These are phyloP conservation scores for Siniperca chuatsi DNA, from an alignment of 2,113 vertebrate species.

Conservation along the genomic window DNA sequence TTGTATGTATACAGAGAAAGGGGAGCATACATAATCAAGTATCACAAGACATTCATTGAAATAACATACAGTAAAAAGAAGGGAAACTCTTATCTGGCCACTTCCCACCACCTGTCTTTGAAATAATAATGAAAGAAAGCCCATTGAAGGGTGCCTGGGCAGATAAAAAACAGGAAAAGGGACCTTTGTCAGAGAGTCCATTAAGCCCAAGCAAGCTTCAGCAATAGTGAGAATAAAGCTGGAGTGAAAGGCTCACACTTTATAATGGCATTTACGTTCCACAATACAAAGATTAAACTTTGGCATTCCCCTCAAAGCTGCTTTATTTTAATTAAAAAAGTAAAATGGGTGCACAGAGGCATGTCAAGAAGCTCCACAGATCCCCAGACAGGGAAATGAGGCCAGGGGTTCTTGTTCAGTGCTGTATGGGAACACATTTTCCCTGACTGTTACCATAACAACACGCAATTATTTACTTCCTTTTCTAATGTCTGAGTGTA, in stretches of 20 bases:
- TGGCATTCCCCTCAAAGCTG: constrained; percentile 49
- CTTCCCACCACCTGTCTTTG: constrained; percentile 50
- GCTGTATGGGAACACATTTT: constrained; percentile 69
- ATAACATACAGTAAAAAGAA: constrained; percentile 27
- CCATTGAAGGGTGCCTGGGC: constrained; percentile 33
- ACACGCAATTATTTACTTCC: constrained; percentile 85
- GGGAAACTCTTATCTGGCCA: constrained; percentile 45
- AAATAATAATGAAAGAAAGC: constrained; percentile 59
- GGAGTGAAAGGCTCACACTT: constrained; percentile 63
- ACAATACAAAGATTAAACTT: constrained; percentile 75
- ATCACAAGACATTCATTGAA: constrained; percentile 3
- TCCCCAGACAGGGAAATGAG: constrained; percentile 64
- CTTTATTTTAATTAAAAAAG: constrained; percentile 76
- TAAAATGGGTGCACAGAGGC: constrained; percentile 71
- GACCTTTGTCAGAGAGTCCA: constrained; percentile 64
- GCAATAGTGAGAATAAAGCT: constrained; percentile 52
- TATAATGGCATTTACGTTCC: constrained; percentile 65
- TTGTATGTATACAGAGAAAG: constrained; percentile 5
- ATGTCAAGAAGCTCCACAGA: constrained; percentile 67
- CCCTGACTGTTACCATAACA: constrained; percentile 80
- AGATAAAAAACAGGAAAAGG: constrained; percentile 53
- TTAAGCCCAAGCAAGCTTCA: constrained; percentile 58
- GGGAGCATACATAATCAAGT: not conserved
- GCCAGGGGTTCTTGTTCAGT: constrained; percentile 56
- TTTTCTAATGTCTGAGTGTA: constrained; percentile 64